Percentiles rank a stretch among this genome's conserved stretches.
phyloP scores from a whole-genome alignment of 1,140 invertebrate genomes.

The Sarcophaga peregrina region DNA sequence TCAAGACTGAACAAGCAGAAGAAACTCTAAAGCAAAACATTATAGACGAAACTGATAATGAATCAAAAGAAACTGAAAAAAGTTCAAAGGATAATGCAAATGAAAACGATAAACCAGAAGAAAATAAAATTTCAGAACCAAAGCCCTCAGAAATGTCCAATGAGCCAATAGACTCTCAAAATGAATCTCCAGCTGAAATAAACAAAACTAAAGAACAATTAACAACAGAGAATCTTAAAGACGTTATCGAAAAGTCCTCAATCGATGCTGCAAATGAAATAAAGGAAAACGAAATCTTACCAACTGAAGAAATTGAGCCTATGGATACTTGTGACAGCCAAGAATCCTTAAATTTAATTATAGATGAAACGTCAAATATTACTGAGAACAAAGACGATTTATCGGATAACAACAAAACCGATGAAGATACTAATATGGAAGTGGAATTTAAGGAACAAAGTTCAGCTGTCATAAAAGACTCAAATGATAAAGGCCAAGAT shows the following conservation, averaged over 20 bases:
- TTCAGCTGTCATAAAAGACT: not conserved
- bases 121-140: no score
- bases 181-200: not conserved
- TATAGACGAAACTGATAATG: no score
- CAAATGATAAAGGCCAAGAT: not conserved
- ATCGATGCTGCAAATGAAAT: no score
- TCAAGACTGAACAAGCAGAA: no score
- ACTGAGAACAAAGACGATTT: not conserved
- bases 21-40: no score
- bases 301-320: not conserved
- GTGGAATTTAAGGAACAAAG: not conserved
- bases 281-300: no score
- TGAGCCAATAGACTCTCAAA: not conserved
- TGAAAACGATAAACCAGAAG: no score
- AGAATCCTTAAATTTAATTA: slow-evolving; percentile 31
- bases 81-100: no score
- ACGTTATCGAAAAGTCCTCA: no score
- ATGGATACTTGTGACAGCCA: slow-evolving; percentile 32
- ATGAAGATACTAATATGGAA: slow-evolving; percentile 11
- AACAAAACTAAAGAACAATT: no score
- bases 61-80: no score
- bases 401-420: not conserved
- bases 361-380: slow-evolving; percentile 17
- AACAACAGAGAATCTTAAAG: no score
- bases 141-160: not conserved